Conservation (phyloP, 2,797 vertebrate genomes). For the Chrysocyon brachyurus region DNA sequence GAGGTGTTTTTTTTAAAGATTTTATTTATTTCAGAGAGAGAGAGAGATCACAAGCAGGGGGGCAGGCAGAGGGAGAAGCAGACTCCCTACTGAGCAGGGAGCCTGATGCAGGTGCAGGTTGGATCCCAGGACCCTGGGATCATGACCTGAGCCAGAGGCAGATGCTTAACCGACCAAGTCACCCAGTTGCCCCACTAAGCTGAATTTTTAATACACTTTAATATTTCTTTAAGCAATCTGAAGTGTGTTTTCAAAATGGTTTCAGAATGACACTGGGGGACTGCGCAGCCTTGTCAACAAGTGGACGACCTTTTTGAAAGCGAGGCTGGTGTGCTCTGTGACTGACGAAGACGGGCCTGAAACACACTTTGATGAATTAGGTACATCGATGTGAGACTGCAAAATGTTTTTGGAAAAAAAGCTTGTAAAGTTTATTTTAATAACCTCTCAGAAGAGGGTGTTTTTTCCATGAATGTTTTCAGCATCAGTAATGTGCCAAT, state of each 20-base stretch:
- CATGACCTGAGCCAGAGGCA: no score
- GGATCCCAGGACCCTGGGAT: no score
- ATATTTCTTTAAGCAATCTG: background rate
- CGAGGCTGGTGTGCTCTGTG: constrained; percentile 97
- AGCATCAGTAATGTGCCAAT: background rate
- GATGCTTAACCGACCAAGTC: no score
- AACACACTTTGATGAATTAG: constrained; percentile 98
- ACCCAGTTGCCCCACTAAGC: background rate
- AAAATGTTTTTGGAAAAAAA: background rate
- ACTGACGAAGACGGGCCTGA: constrained; percentile 98
- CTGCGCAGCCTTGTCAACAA: constrained; percentile 99
- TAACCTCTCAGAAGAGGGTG: background rate
- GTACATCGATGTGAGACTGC: constrained; percentile 85
- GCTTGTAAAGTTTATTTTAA: background rate
- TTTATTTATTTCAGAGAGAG: no score
- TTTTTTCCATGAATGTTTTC: background rate
- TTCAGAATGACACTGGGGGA: constrained; percentile 97
- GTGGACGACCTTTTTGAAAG: constrained; percentile 99
- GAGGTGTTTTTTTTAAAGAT: background rate
- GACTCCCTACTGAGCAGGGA: no score
- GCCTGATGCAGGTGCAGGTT: no score
- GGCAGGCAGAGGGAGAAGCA: no score
- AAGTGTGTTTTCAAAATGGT: constrained; percentile 67
- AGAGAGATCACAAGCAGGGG: no score
- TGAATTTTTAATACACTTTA: background rate